Base-by-base conservation (phyloP, 2,888 invertebrate species). In the Trisateles emortualis region DNA sequence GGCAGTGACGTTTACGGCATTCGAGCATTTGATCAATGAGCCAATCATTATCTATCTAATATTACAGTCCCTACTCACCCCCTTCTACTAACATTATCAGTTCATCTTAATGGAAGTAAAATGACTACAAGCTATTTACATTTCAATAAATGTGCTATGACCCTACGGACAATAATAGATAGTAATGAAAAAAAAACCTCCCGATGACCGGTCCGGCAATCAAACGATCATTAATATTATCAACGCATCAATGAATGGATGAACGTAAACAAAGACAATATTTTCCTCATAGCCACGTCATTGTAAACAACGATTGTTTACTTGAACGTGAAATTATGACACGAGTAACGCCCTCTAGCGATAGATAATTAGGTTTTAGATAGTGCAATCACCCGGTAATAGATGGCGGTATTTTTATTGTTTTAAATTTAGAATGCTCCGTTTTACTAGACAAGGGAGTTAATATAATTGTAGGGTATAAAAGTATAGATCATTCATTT, bases 211-310 rank as follows among this genome's bases (percentile, higher is more conserved):
- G 40, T 33, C 41, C 1, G 29, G 14, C 47, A 58, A 56, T 54
- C 42, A 48, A 55, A 41, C 41, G 38, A 59, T 49, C 55, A 58
- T 61, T 52, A 70, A 33, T 30, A 9, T 43, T 57, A 59, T 61
- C 71, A 24, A 32, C 45, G 39, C 57, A 63, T 68, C 52, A 59
- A 66, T 70, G 68, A 70, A 68, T 68, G 63, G 45, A 41, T 33
- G 51, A 51, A 59, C 46, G 54, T 63, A 61, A 72, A 66, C 60
- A 62, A 56, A 48, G 30, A 45, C n/a, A 19, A 29, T 16, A 59
- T 52, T 64, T 68, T 61, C 59, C 66, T 63, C 51, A 5, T 52
- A 19, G 4, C 38, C 29, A 53, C 59, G 59, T 52, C 52, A 55
- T 52, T 13, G 53, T 54, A 54, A 49, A 54, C 44, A 54, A 54